phyloP scores from a whole-genome alignment of 2,797 vertebrate genomes.

The Sebastes elongatus region DNA sequence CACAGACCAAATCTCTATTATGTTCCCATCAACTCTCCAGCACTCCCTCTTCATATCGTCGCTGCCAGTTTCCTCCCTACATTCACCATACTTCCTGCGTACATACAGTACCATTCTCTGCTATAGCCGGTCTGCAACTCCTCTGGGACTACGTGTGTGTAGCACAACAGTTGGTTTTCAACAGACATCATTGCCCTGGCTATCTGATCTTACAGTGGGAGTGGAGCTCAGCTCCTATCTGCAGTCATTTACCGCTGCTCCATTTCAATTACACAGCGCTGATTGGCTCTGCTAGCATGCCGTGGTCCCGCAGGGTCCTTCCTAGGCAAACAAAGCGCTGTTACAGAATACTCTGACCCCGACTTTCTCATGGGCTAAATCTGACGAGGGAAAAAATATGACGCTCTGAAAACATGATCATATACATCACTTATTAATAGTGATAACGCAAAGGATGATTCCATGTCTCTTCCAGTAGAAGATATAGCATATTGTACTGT shows the following conservation, averaged over 20 bases:
- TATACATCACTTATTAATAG: slow-evolving; percentile 3
- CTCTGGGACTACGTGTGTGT: slow-evolving; percentile 33
- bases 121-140: slow-evolving; percentile 26
- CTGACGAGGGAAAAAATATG: background rate
- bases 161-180: slow-evolving; percentile 57
- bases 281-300: slow-evolving; percentile 50
- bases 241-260: slow-evolving; percentile 60
- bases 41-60: slow-evolving; percentile 21
- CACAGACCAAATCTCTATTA: background rate
- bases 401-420: slow-evolving; percentile 11
- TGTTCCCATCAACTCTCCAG: background rate
- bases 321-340: slow-evolving; percentile 42
- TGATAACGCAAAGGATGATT: background rate
- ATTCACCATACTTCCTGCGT: slow-evolving; percentile 68
- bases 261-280: slow-evolving; percentile 63
- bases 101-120: slow-evolving; percentile 34
- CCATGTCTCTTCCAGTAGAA: background rate
- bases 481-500: background rate
- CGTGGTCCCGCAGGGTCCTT: slow-evolving; percentile 50
- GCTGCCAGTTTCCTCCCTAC: slow-evolving; percentile 41
- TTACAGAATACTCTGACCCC: slow-evolving; percentile 8
- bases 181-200: slow-evolving; percentile 34
- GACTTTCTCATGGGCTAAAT: slow-evolving; percentile 22
- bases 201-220: slow-evolving; percentile 61
- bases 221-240: slow-evolving; percentile 53